Base-by-base conservation (phyloP, 2,888 invertebrate species). In the Pelosia muscerda region DNA sequence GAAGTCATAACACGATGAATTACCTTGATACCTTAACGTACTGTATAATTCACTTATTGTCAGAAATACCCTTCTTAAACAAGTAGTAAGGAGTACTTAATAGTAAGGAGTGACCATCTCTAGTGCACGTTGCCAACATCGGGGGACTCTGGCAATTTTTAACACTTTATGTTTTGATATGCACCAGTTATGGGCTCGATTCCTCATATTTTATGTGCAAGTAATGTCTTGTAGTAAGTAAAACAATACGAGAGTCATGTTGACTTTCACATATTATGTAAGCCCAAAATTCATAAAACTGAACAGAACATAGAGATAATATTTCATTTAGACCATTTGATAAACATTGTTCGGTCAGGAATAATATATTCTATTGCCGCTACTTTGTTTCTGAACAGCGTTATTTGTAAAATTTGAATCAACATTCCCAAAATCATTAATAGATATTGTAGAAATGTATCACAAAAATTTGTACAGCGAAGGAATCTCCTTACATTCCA, bases 401-500 rank as follows among this genome's bases (percentile, higher is more conserved):
- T 63, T 66, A 75, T 78, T 76, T 71, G 63, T 66, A 73, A 65
- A 78, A 81, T 78, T 63, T 69, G 61, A 73, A 73, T 78, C 70
- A 72, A 78, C 58, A 72, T 81, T 73, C 67, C 58, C 57, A n/a
- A 42, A 61, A 28, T 75, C 68, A 72, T 64, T 78, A 81, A 73
- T 68, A 78, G 79, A 81, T 26, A 81, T 65, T 70, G 72, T 72
- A 69, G 69, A 60, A 54, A 69, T 67, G 65, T 69, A 53, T 68
- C 69, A 57, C 71, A 64, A 31, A 60, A 53, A 77, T 73, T 68
- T 66, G 25, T 70, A 72, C 59, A 63, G 42, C 62, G 64, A 72
- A 79, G 66, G 74, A 76, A 76, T 81, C 86, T 87, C 86, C 63
- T 80, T 73, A 71, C 83, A 78, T 87, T 86, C 78, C 80, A 78